These are phyloP conservation scores for Nicator chloris DNA, from an alignment of 2,113 vertebrate genomes.

Conservation along the genomic window DNA sequence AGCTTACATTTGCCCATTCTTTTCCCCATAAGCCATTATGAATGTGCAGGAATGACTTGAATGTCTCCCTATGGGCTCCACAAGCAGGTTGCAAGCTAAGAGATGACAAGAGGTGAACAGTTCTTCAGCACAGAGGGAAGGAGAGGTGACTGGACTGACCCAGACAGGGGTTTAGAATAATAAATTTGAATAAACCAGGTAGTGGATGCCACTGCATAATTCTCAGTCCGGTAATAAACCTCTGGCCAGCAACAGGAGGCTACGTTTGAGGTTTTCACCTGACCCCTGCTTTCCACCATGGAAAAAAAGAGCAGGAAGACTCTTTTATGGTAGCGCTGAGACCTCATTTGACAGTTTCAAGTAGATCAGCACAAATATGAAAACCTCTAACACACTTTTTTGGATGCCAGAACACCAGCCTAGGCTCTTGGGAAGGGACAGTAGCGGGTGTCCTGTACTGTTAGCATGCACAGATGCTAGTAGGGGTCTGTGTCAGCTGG, in stretches of 20 bases:
- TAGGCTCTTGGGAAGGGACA: not conserved
- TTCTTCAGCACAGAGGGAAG: not conserved
- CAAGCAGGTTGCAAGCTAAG: not conserved
- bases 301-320: not conserved
- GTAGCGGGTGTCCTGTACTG: not conserved
- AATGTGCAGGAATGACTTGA: not conserved
- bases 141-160: not conserved
- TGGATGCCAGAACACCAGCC: not conserved
- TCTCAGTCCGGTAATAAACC: not conserved
- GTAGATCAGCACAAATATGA: not conserved
- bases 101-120: not conserved
- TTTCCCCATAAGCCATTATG: not conserved
- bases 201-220: not conserved
- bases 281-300: not conserved
- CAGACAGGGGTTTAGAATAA: not conserved
- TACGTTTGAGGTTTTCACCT: not conserved
- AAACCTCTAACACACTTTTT: not conserved
- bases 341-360: not conserved
- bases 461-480: not conserved
- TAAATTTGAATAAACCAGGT: not conserved
- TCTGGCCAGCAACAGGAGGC: not conserved
- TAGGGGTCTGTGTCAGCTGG: not conserved
- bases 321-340: not conserved
- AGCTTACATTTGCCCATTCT: not conserved
- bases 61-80: not conserved